Evolutionary conservation across 2,797 vertebrate genomes (phyloP), one percentile per base, ranked within the genome.

Genomic region (Dicrostonyx torquatus): DNA sequence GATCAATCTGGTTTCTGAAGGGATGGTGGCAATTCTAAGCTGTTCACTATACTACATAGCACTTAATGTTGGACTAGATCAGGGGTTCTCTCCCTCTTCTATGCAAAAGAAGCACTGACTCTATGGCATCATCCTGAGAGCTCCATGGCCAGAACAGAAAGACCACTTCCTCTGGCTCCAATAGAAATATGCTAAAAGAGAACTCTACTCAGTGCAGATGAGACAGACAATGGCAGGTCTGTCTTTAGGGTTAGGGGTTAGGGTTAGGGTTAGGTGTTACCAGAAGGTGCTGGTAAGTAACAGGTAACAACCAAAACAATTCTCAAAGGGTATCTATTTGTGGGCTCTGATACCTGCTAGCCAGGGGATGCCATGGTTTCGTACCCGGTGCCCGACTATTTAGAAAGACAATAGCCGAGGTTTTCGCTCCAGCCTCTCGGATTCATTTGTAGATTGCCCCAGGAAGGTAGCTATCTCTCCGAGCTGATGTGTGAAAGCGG

Each of bases 1-100:
- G 37, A 22, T 43, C 37, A 87, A 72, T 90, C n/a, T 72, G 43
- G 80, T 95, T 11, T 83, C 72, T 80, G 17, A 94, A 86, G 50
- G 24, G 40, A 64, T 77, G 34, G 70, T 37, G 34, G 60, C 68
- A 93, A 62, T 29, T 93, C 62, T 72, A 66, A 2, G n/a, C 83
- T 62, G 5, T 76, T 92, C 80, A 68, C 34, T 70, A 94, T 40
- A 50, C 60, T 90, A 93, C 37, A 82, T 77, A 82, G 11, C 31
- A 89, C 66, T 58, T 93, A 68, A 70, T 58, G 2, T 37, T 82
- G 37, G 17, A 87, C 55, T 66, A 95, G 78, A 82, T 43, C 14
- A 75, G 8, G 20, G 3, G 9, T 90, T 91, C 26, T 29, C 43
- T 45, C 31, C 11, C 15, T 53, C 90, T 89, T 92, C 53, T 15